A percentile compares a stretch with the other conserved stretches of the same genome.
Conservation (phyloP, 2,888 invertebrate species). For the Metalampra italica region DNA sequence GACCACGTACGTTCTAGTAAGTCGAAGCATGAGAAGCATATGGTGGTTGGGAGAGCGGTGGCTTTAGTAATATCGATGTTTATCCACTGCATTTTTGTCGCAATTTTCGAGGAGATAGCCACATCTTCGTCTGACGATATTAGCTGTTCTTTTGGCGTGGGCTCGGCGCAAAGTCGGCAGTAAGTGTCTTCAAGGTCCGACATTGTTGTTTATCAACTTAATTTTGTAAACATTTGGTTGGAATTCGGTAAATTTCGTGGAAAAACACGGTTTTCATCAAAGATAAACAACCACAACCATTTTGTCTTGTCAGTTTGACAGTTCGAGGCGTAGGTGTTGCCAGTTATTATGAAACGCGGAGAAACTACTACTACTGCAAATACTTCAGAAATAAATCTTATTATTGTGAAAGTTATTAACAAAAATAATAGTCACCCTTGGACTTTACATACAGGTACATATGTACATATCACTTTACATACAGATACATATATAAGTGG, state of each 20-base stretch:
- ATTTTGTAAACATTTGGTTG: slow-evolving; percentile 12
- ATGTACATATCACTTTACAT: no score
- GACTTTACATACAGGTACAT: no score
- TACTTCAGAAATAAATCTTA: neutral
- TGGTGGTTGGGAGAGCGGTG: slow-evolving; percentile 50
- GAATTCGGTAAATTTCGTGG: slow-evolving; percentile 6
- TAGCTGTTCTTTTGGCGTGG: slow-evolving; percentile 47
- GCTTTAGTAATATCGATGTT: slow-evolving; percentile 52
- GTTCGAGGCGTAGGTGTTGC: slow-evolving; percentile 15
- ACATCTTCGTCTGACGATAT: slow-evolving; percentile 58
- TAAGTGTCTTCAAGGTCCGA: slow-evolving; percentile 46
- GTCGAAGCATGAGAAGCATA: slow-evolving; percentile 69
- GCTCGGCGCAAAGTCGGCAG: slow-evolving; percentile 67
- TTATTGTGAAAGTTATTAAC: neutral
- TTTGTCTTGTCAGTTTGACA: slow-evolving; percentile 14
- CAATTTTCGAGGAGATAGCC: slow-evolving; percentile 50
- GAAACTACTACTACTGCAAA: no score
- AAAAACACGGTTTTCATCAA: slow-evolving; percentile 7
- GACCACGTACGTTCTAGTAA: slow-evolving; percentile 61
- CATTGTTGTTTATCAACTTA: slow-evolving; percentile 32
- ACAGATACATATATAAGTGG: no score
- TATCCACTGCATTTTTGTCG: slow-evolving; percentile 63
- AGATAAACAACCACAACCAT: slow-evolving; percentile 43
- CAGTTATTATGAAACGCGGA: neutral
- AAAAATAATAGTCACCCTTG: no score